These are phyloP conservation scores for Acrocephalus kingi DNA, from an alignment of 2,113 vertebrate genomes.

Conservation along the genomic window DNA sequence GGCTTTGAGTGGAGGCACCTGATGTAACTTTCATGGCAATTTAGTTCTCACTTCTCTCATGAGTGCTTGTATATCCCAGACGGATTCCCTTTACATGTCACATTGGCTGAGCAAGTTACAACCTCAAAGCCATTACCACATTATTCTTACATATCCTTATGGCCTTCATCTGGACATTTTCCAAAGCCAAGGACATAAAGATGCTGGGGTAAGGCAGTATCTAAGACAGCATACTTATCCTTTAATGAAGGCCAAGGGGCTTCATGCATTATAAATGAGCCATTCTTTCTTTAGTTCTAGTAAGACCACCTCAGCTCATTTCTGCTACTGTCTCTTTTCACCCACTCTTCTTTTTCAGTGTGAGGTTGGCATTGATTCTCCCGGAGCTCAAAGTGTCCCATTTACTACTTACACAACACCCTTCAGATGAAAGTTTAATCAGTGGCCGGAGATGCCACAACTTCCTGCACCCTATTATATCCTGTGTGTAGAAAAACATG, in stretches of 20 bases:
- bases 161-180: neutral
- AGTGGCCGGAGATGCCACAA: accelerated
- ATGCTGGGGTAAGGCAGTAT: neutral
- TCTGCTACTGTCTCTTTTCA: neutral
- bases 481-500: neutral
- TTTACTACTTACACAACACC: neutral
- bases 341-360: neutral
- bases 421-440: neutral
- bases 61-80: neutral
- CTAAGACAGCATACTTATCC: neutral
- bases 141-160: neutral
- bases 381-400: neutral
- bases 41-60: neutral
- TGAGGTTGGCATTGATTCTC: neutral
- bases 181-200: neutral
- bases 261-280: conserved; percentile 13
- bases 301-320: neutral
- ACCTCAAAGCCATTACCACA: neutral
- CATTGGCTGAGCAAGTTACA: neutral
- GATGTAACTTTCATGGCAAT: neutral
- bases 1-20: neutral
- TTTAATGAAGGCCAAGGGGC: conserved; percentile 4
- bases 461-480: neutral
- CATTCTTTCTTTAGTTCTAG: neutral
- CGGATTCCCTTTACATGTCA: neutral